Percentiles rank a stretch among this genome's conserved stretches.
Evolutionary conservation across 2,888 invertebrate species (phyloP).

Genomic region (Zygogramma bicolorata): DNA sequence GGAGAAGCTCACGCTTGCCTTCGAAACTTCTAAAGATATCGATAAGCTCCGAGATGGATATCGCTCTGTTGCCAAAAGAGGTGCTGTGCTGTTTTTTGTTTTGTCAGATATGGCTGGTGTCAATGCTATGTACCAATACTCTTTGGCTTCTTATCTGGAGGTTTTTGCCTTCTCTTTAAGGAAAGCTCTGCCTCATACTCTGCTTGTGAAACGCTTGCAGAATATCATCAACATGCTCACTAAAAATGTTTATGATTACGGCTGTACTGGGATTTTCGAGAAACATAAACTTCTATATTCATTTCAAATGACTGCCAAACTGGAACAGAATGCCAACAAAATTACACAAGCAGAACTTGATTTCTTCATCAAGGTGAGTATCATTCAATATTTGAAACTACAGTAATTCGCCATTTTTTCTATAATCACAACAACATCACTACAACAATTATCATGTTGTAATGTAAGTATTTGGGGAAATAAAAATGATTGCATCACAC

Average conservation of each 20-base stretch:
- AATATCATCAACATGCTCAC: conserved; percentile 90
- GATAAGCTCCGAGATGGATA: conserved; percentile 88
- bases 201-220: conserved; percentile 77
- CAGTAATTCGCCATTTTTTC: not conserved
- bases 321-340: conserved; percentile 78
- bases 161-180: conserved; percentile 84
- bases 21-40: conserved; percentile 82
- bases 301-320: conserved; percentile 88
- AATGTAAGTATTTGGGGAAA: no score
- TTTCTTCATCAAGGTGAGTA: conserved; percentile 85
- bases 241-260: conserved; percentile 90
- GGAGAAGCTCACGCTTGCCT: conserved; percentile 82
- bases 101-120: conserved; percentile 90
- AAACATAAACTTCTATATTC: conserved; percentile 91
- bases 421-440: no score
- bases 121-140: conserved; percentile 94
- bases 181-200: conserved; percentile 85
- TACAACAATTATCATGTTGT: no score
- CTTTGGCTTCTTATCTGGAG: conserved; percentile 85
- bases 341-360: conserved; percentile 81
- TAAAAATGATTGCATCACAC: no score
- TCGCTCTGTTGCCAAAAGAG: conserved; percentile 85
- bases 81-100: conserved; percentile 92
- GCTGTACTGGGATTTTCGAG: conserved; percentile 93
- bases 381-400: not conserved